Conservation (phyloP, 2,113 vertebrate species). For the Aphyosemion australe region DNA sequence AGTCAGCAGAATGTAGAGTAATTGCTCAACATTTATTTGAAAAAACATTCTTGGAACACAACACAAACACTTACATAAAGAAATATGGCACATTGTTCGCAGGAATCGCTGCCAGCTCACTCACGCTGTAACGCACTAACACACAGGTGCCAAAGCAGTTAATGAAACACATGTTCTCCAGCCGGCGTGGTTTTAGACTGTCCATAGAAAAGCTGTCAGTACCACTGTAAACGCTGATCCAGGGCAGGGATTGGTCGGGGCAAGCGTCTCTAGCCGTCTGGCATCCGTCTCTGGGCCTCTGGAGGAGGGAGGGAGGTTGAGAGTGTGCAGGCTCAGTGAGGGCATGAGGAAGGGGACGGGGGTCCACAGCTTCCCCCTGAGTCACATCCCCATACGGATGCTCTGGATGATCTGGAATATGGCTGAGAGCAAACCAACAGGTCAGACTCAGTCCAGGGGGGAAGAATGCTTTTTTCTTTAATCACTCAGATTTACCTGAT, state of each 20-base stretch:
- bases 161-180: conserved; percentile 45
- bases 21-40: conserved; percentile 79
- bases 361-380: conserved; percentile 11
- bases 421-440: conserved; percentile 66
- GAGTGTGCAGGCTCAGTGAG: conserved; percentile 43
- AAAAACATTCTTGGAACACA: conserved; percentile 74
- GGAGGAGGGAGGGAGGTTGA: conserved; percentile 11
- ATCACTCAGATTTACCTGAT: conserved; percentile 78
- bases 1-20: not conserved
- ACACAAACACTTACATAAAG: conserved; percentile 61
- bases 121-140: conserved; percentile 20
- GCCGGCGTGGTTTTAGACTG: conserved; percentile 59
- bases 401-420: conserved; percentile 93
- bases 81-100: conserved; percentile 61
- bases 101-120: conserved; percentile 44
- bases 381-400: conserved; percentile 90
- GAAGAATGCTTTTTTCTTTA: not conserved
- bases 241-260: conserved; percentile 6
- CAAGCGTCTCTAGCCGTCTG: conserved; percentile 1
- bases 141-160: conserved; percentile 41
- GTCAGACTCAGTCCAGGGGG: not conserved
- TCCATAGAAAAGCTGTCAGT: conserved; percentile 75
- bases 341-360: conserved; percentile 22
- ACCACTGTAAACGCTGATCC: conserved; percentile 72
- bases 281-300: conserved; percentile 43